Evolutionary conservation across 2,797 vertebrate species (phyloP).

Genomic region (Melanotaenia parkinsoni): DNA sequence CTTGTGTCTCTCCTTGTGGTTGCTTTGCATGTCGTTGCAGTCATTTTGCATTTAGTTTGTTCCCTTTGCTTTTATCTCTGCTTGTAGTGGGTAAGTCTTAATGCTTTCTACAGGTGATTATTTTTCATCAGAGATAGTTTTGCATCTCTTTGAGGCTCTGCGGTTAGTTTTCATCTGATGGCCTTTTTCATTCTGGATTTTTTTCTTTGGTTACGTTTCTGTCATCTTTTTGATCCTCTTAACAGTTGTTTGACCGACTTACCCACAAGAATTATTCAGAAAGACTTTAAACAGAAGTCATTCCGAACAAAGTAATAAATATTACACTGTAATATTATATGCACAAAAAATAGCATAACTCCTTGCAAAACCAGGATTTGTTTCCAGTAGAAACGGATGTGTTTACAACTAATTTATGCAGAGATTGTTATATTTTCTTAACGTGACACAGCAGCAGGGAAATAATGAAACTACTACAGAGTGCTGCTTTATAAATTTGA

Average conservation of each 20-base stretch:
- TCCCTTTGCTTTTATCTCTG: background rate
- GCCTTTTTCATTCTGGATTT: background rate
- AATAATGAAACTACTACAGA: background rate
- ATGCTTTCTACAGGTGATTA: no score
- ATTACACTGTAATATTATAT: no score
- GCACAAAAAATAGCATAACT: no score
- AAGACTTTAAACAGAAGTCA: no score
- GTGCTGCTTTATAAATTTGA: background rate
- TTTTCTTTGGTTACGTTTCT: background rate
- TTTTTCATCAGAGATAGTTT: background rate
- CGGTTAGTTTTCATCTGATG: no score
- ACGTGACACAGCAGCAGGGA: background rate
- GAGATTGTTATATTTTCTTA: background rate
- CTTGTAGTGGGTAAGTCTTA: no score
- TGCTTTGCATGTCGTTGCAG: background rate
- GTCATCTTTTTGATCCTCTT: background rate
- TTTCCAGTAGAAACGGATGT: background rate
- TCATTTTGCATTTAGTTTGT: conserved; percentile 1
- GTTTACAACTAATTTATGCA: background rate
- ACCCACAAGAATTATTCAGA: no score
- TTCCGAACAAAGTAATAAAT: no score
- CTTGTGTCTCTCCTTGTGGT: background rate
- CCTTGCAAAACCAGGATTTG: background rate
- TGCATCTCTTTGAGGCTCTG: background rate
- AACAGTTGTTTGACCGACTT: no score